These are phyloP conservation scores for Cheilinus undulatus DNA, from an alignment of 2,113 vertebrate species.

Conservation along the genomic window DNA sequence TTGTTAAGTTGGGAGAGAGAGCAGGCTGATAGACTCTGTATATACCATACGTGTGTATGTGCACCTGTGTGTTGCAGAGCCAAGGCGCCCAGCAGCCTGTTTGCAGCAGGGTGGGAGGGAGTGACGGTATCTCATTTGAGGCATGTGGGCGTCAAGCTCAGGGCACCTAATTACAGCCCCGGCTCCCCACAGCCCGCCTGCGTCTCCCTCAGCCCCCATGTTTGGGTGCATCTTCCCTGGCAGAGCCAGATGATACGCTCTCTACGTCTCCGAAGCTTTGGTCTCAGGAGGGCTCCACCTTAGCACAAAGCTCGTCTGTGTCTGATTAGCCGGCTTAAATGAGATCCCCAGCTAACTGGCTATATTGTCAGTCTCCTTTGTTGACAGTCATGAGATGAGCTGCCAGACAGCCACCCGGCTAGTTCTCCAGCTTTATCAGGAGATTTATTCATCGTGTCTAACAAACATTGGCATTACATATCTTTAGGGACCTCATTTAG, in stretches of 20 bases:
- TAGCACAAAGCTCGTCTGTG: constrained; percentile 42
- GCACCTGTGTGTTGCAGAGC: constrained; percentile 21
- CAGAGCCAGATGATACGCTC: constrained; percentile 62
- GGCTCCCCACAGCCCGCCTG: constrained; percentile 60
- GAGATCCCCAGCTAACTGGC: constrained; percentile 70
- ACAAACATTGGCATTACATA: constrained; percentile 48
- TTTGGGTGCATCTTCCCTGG: constrained; percentile 78
- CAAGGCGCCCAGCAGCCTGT: constrained; percentile 49
- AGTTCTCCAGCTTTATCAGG: constrained; percentile 63
- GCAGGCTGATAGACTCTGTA: background rate
- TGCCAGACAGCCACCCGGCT: constrained; percentile 54
- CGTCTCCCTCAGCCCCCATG: constrained; percentile 67
- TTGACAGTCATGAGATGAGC: constrained; percentile 57
- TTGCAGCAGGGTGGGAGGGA: constrained; percentile 58
- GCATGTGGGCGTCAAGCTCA: constrained; percentile 74
- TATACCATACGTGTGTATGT: background rate
- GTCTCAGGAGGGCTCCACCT: constrained; percentile 73
- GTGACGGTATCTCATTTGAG: constrained; percentile 60
- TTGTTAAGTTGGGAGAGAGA: background rate
- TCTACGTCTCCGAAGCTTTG: constrained; percentile 49
- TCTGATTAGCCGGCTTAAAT: constrained; percentile 76
- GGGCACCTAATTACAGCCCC: constrained; percentile 78
- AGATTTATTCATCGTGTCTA: constrained; percentile 48
- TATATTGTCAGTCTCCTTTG: constrained; percentile 67
- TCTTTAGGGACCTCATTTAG: constrained; percentile 66